Evolutionary conservation across 2,113 vertebrate genomes (phyloP).

Genomic region (Oophaga pumilio): DNA sequence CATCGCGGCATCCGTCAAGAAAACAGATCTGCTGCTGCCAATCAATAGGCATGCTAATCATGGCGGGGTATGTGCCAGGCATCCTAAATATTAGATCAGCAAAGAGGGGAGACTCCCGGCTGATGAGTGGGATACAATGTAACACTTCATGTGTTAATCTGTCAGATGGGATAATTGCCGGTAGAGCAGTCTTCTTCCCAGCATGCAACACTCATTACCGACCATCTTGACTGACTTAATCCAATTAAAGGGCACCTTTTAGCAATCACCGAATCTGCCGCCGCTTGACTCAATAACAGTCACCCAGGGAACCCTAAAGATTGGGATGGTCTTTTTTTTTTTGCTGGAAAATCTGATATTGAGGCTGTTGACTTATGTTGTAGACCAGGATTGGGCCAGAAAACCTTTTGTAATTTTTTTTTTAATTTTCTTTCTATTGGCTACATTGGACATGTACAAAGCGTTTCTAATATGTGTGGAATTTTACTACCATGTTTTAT

Average conservation of each 20-base stretch:
- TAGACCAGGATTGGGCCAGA: background rate
- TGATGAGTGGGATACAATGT: constrained; percentile 52
- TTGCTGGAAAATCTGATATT: background rate
- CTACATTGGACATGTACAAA: no score
- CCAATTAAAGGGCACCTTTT: constrained; percentile 62
- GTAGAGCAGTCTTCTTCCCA: constrained; percentile 56
- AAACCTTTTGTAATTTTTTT: background rate
- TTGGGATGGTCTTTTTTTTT: background rate
- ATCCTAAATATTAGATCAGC: constrained; percentile 63
- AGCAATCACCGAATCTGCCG: background rate
- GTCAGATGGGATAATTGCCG: constrained; percentile 65
- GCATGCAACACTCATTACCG: constrained; percentile 61
- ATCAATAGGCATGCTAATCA: constrained; percentile 73
- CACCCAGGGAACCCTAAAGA: background rate
- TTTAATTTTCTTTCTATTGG: no score
- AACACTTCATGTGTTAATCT: constrained; percentile 63
- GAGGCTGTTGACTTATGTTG: background rate
- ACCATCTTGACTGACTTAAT: constrained; percentile 62
- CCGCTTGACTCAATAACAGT: background rate
- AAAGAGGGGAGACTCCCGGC: constrained; percentile 16
- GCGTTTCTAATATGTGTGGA: no score
- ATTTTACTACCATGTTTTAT: no score
- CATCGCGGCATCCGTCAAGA: constrained; percentile 72
- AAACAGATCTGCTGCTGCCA: constrained; percentile 76
- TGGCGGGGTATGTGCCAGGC: constrained; percentile 60